phyloP scores from a whole-genome alignment of 2,888 invertebrate species.

The Pammene fasciana region DNA sequence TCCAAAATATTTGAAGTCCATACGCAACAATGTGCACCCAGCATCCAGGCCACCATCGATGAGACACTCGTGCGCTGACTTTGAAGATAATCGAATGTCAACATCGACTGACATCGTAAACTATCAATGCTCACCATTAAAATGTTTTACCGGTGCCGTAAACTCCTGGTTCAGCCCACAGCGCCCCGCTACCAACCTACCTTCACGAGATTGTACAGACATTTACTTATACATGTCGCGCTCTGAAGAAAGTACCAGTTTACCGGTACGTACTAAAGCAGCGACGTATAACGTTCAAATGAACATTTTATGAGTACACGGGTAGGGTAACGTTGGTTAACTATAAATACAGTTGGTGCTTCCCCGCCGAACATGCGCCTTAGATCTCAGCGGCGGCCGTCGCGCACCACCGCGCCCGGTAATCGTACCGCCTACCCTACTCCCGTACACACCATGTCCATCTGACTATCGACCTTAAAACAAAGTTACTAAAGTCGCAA shows the following conservation, averaged over 20 bases:
- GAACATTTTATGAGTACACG: neutral
- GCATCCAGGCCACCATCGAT: conserved; percentile 6
- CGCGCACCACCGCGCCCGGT: conserved; percentile 69
- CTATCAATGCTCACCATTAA: conserved; percentile 32
- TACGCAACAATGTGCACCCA: neutral
- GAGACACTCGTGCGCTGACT: conserved; percentile 9
- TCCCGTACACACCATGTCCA: conserved; percentile 36
- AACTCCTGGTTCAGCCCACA: conserved; percentile 21
- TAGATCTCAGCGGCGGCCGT: conserved; percentile 81
- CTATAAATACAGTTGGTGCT: conserved; percentile 64
- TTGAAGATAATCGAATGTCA: conserved; percentile 40
- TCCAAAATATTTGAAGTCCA: neutral
- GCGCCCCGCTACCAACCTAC: conserved; percentile 6
- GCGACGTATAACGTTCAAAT: neutral
- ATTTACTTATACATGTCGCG: neutral
- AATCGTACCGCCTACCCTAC: conserved; percentile 73
- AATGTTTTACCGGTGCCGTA: conserved; percentile 33
- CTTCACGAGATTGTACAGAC: neutral
- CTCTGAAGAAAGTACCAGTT: neutral
- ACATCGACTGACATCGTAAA: conserved; percentile 37
- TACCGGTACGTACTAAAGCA: neutral
- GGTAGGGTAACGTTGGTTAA: conserved; percentile 22
- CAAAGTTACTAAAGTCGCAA: conserved; percentile 28
- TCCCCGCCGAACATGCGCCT: conserved; percentile 59
- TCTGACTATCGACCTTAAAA: conserved; percentile 25